Conservation (phyloP, 2,797 vertebrate species). For the Ispidina lecontei region DNA sequence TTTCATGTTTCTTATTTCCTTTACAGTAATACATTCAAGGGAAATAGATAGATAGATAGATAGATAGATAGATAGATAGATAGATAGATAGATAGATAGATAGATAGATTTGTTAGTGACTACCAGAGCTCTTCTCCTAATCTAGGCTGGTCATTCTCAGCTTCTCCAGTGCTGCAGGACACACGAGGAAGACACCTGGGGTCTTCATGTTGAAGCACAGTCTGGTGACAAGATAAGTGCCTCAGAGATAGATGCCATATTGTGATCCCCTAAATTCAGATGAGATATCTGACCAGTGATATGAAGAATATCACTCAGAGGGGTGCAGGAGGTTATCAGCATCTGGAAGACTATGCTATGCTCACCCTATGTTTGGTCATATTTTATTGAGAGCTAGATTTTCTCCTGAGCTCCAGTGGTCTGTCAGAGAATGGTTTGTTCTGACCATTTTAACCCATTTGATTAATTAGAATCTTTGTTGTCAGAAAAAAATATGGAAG, state of each 20-base stretch:
- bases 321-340: neutral
- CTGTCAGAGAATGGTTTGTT: neutral
- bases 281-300: neutral
- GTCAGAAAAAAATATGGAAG: neutral
- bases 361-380: neutral
- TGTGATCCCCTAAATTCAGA: neutral
- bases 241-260: neutral
- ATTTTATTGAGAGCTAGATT: neutral
- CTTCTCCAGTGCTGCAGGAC: neutral
- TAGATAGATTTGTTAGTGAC: neutral
- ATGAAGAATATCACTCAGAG: accelerated
- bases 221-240: neutral
- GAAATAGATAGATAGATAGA: neutral
- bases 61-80: too few relatives aligned
- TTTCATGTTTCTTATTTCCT: neutral
- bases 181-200: neutral
- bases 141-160: neutral
- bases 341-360: neutral
- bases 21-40: neutral
- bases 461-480: neutral
- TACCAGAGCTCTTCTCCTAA: neutral
- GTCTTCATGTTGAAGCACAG: neutral
- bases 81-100: too few relatives aligned
- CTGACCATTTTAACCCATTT: neutral
- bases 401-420: neutral